Conservation (phyloP, 2,888 invertebrate species). For the Lithophane socia region DNA sequence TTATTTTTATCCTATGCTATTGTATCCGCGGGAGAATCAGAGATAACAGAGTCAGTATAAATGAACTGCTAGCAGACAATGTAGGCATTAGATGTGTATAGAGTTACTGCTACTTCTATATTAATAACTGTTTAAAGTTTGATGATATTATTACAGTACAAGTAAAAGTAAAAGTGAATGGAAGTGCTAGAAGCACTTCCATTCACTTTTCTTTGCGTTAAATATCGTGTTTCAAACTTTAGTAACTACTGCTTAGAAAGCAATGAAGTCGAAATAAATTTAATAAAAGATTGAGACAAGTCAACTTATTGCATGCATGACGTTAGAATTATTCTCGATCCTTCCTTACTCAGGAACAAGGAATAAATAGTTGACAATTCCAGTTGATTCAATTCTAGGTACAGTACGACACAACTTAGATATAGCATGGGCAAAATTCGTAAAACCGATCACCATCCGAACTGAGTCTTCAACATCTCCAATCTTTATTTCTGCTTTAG, state of each 20-base stretch:
- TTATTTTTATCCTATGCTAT: conserved; percentile 62
- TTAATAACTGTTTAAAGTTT: neutral
- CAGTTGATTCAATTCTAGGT: neutral
- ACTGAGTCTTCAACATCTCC: too few relatives aligned
- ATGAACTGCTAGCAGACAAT: conserved; percentile 8
- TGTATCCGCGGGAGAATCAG: conserved; percentile 42
- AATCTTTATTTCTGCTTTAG: too few relatives aligned
- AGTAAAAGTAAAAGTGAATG: too few relatives aligned
- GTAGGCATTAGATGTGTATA: neutral
- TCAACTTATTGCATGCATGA: neutral
- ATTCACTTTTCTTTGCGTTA: neutral
- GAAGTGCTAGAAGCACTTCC: too few relatives aligned
- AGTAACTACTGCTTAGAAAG: neutral
- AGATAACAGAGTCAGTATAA: conserved; percentile 33
- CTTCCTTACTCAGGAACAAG: neutral
- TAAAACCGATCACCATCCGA: too few relatives aligned
- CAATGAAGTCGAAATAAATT: neutral
- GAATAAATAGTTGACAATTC: conserved; percentile 12
- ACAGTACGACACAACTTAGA: too few relatives aligned
- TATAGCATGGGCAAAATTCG: too few relatives aligned
- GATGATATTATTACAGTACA: neutral
- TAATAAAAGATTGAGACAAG: neutral
- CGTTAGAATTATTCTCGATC: neutral
- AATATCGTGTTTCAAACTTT: neutral
- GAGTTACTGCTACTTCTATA: neutral